Base-by-base conservation (phyloP, 2,888 invertebrate species). In the Zelleria hepariella region DNA sequence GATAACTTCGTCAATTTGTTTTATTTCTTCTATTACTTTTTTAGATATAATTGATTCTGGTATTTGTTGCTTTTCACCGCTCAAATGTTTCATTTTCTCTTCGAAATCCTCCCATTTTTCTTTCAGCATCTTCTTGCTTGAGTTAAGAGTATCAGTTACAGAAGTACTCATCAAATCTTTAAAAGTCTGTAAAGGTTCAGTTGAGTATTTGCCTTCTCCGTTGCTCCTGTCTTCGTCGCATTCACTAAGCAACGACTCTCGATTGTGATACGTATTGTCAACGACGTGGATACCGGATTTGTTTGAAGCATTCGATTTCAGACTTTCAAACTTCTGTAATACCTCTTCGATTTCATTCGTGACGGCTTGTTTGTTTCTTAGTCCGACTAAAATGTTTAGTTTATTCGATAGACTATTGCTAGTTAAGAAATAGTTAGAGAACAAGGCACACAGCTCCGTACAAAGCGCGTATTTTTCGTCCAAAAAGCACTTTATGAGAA, bases 391-490 rank as follows among this genome's bases (percentile, higher is more conserved):
- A 63, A 90, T 82, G 70, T 91, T 87, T 62, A 93, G 73, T 72
- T 90, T 90, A 26, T 82, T 75, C 7, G 91, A 89, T 53, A 85
- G 67, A 61, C 76, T 80, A 63, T 87, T 64, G 48, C 77, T 75
- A 15, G 80, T 73, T 23, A 90, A 67, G 48, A 94, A 79, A 67
- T 91, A 89, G 57, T 90, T 78, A 53, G 77, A 82, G 69, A 90
- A 91, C 64, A 86, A 74, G 64, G 86, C 78, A 78, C 92, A 92
- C 20, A 92, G 71, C 66, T 91, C 86, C 25, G 90, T 83, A 73
- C 94, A 94, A 24, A 92, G 77, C 27, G 73, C 68, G 74, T 91
- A 93, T 65, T 91, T 91, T 68, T 91, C 91, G 59, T 89, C 89
- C 56, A 92, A 78, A 69, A 91, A 91, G 66, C 92, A 89, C 68